These are phyloP conservation scores for Leptinotarsa tumamoca DNA, from an alignment of 2,888 invertebrate genomes.

Conservation along the genomic window DNA sequence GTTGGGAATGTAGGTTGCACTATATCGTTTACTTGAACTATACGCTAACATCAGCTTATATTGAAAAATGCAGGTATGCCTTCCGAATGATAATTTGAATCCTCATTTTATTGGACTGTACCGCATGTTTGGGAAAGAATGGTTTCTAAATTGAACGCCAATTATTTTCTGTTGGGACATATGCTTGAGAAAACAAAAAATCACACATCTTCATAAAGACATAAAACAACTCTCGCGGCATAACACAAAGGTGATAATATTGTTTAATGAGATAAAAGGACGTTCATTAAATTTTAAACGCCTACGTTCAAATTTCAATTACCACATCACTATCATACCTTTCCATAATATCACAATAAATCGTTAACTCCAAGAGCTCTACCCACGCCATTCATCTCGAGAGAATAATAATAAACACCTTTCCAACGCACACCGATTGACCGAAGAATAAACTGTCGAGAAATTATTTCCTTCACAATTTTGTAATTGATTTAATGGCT, in stretches of 20 bases:
- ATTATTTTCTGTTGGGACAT: no score
- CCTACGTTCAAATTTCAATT: constrained; percentile 8
- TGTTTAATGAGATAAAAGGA: background rate
- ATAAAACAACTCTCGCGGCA: background rate
- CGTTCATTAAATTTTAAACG: background rate
- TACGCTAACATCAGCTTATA: no score
- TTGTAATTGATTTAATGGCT: constrained; percentile 7
- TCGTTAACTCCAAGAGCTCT: background rate
- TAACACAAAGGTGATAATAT: background rate
- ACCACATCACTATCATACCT: constrained; percentile 10
- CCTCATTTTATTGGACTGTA: no score
- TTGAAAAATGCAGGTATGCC: no score
- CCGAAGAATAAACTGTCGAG: background rate
- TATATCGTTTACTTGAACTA: no score
- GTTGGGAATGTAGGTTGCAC: no score
- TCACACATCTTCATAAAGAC: background rate
- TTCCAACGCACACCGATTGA: background rate
- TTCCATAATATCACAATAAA: constrained; percentile 17
- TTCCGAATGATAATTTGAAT: no score
- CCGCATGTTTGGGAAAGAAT: no score
- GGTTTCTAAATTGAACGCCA: no score
- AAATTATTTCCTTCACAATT: background rate
- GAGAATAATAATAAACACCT: constrained; percentile 10
- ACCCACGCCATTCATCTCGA: constrained; percentile 2
- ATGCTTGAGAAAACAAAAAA: no score